Base-by-base conservation (phyloP, 35 echinoderm and acorn worm species). In the Chiridota heheva region DNA sequence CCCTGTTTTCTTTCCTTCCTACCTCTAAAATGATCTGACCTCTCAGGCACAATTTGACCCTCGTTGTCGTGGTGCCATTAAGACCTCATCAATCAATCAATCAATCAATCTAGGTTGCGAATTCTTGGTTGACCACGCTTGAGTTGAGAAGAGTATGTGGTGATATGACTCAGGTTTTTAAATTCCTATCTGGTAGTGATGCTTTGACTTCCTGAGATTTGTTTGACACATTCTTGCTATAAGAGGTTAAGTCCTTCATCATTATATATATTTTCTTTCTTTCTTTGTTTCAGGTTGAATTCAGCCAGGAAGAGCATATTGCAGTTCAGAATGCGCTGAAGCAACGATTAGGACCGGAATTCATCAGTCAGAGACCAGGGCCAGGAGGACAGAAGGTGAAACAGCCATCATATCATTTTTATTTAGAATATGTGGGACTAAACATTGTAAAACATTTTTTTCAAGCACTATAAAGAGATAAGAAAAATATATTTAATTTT, bases 371-470 rank as follows among this genome's bases (percentile, higher is more conserved):
- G 57, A 84, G 94, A 60, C 44, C 84, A 41, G 94, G 94, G 36
- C 84, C 94, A 62, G 94, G 88, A 58, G 94, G 94, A 1, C 94
- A 97, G 73, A 97, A 97, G 89, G 94, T 97, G 60, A 72, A 26
- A 46, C 6, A 2, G 2, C 42, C 5, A 37, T 29, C 12, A 20
- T 29, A 36, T 32, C 29, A 17, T 65, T 30, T 65, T 2, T 0
- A n/a, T 65, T 1, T 0, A 65, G 17, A 24, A 18, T 1, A 0
- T 18, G 16, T 16, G 16, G 16, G 0, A 18, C 25, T 56, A 18
- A 56, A 0, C 25, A 18, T 56, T 24, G 16, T 18, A 18, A 18
- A 56, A 16, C 49, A 56, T 1, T 16, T 18, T 18, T 56, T 56
- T 56, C 16, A 18, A 56, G 16, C 25, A 24, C 16, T 24, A 16